Percentiles rank a stretch among this genome's conserved stretches.
Conservation (phyloP, 2,888 invertebrate species). For the Tipula unca region DNA sequence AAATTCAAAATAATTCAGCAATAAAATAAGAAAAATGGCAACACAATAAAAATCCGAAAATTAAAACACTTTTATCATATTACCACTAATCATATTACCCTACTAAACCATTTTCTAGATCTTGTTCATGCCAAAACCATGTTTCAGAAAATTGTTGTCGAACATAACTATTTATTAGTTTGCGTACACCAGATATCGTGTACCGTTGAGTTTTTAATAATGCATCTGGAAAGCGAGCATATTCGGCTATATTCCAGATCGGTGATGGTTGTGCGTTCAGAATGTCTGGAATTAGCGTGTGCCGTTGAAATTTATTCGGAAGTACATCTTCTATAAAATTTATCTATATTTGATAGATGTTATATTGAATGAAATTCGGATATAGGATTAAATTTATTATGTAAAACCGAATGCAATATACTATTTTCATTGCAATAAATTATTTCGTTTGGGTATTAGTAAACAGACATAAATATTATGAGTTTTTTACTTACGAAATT, state of each 20-base stretch:
- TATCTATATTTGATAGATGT: background rate
- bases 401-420: background rate
- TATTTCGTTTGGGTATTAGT: background rate
- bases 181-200: constrained; percentile 33
- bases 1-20: too few species aligned
- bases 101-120: constrained; percentile 33
- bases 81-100: too few species aligned
- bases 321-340: background rate
- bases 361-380: background rate
- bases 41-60: background rate
- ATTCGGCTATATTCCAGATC: background rate
- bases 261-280: background rate
- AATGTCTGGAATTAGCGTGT: background rate
- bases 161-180: constrained; percentile 48
- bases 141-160: constrained; percentile 58
- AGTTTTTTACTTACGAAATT: constrained; percentile 22
- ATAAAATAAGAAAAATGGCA: background rate
- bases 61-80: background rate
- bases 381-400: background rate
- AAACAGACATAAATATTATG: constrained; percentile 8
- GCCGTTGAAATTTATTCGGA: background rate
- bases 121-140: constrained; percentile 52
- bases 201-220: background rate
- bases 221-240: background rate
- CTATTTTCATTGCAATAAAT: background rate